These are phyloP conservation scores for Helicoverpa assulta DNA, from an alignment of 2,888 invertebrate genomes.

Conservation along the genomic window DNA sequence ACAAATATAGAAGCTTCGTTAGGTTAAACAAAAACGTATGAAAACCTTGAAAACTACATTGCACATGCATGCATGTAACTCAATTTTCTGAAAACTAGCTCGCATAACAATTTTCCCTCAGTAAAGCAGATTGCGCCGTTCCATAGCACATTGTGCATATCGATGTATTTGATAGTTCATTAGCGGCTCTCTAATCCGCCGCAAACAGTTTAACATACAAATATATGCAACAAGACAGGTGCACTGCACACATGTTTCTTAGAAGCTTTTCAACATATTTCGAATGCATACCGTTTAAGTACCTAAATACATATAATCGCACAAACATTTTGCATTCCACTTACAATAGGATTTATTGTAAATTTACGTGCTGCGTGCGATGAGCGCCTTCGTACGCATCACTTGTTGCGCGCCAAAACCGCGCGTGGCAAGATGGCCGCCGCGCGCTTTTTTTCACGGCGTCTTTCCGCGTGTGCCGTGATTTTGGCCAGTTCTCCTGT, in stretches of 20 bases:
- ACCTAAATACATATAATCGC: slow-evolving; percentile 84
- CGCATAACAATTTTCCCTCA: slow-evolving; percentile 31
- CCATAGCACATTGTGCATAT: slow-evolving; percentile 49
- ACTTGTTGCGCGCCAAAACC: slow-evolving; percentile 74
- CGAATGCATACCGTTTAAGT: slow-evolving; percentile 79
- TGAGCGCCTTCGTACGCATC: slow-evolving; percentile 70
- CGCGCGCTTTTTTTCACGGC: slow-evolving; percentile 79
- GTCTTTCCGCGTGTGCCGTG: slow-evolving; percentile 87
- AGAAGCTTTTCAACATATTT: slow-evolving; percentile 77
- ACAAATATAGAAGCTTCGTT: no score
- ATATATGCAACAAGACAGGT: slow-evolving; percentile 63
- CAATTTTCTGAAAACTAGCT: slow-evolving; percentile 26
- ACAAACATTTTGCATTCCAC: slow-evolving; percentile 83
- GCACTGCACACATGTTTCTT: slow-evolving; percentile 68
- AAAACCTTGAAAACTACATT: neutral
- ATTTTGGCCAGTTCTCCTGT: slow-evolving; percentile 88
- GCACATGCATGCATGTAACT: neutral
- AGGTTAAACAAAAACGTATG: neutral
- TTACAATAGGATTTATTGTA: slow-evolving; percentile 88
- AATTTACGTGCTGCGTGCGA: slow-evolving; percentile 84
- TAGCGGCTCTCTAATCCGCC: slow-evolving; percentile 61
- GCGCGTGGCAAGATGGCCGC: slow-evolving; percentile 85
- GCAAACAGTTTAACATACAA: slow-evolving; percentile 60
- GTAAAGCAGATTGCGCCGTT: slow-evolving; percentile 51
- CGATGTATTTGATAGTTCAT: slow-evolving; percentile 59